Base-by-base conservation (phyloP, 1,140 invertebrate species). In the Scaptodrosophila lebanonensis region DNA sequence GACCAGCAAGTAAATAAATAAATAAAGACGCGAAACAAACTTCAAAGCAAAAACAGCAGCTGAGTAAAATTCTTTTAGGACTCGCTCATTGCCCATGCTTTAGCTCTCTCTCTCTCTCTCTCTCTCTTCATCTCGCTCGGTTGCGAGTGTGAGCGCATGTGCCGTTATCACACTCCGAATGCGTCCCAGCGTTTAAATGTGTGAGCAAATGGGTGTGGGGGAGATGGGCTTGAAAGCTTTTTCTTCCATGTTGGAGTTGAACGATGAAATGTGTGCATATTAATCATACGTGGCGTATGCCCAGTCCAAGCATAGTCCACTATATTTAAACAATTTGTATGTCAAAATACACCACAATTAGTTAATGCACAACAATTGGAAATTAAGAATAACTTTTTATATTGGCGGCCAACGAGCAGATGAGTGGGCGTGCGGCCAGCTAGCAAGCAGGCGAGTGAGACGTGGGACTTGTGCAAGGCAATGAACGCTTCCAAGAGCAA, bases 11-110 rank as follows among this genome's bases (percentile, higher is more conserved):
- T 63, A 82, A 79, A 82, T 79, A 79, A 79, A 79, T 82, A 79
- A 79, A 79, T 79, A 79, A 79, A 79, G 52, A 82, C 50, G 69
- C 75, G 75, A 79, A 79, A 47, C 61, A 63, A 57, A 69, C 52
- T 75, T 66, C 53, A 79, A 82, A 79, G 75, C 61, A 63, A 57
- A 75, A 72, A 53, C 48, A 57, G 56, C 64, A 69, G 65, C 49
- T 57, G 64, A 58, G 53, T 40, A 36, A 47, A 9, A 22, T 25
- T 29, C n/a, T 57, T 38, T 61, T 59, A 43, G 50, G 49, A 44
- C 40, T 32, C 5, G 15, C 22, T 25, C 22, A n/a, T 25, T 25
- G 22, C n/a, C n/a, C 33, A 42, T 25, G 13, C 49, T 6, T 22
- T 38, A 25, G n/a, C n/a, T n/a, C n/a, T n/a, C 48, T 44, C 54